phyloP scores from a whole-genome alignment of 2,797 vertebrate species.

The Hozukius guyotensis region DNA sequence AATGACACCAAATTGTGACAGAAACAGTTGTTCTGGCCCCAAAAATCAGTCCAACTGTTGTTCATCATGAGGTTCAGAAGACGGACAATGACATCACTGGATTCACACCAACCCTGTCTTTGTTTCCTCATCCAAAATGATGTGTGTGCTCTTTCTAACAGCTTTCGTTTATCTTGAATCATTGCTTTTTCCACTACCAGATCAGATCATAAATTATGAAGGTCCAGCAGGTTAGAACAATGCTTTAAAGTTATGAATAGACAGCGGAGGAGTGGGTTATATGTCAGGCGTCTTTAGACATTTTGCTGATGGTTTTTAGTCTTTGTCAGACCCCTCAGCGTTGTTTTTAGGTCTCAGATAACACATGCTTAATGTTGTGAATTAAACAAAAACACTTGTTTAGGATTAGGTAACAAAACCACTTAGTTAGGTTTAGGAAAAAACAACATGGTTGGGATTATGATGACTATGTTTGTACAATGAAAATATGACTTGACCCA shows the following conservation, averaged over 20 bases:
- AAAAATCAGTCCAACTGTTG: not conserved
- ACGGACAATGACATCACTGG: not conserved
- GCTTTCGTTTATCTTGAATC: not conserved
- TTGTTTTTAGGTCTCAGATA: too few relatives aligned
- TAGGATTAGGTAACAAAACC: too few relatives aligned
- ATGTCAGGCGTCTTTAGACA: not conserved
- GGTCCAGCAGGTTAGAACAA: not conserved
- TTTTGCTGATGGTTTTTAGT: not conserved
- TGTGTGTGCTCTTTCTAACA: not conserved
- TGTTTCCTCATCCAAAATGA: not conserved
- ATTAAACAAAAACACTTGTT: too few relatives aligned
- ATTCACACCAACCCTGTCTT: not conserved
- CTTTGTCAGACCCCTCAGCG: too few relatives aligned
- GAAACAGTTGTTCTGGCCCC: not conserved
- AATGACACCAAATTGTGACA: not conserved
- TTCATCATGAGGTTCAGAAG: not conserved
- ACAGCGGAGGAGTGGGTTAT: not conserved
- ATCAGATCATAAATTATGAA: not conserved
- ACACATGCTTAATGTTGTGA: too few relatives aligned
- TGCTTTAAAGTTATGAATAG: not conserved
- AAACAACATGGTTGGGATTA: too few relatives aligned
- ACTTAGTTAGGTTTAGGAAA: too few relatives aligned
- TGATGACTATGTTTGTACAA: fast-evolving
- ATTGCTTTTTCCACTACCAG: not conserved
- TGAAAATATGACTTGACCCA: too few relatives aligned